Evolutionary conservation across 2,888 invertebrate species (phyloP).

Genomic region (Phania funesta): DNA sequence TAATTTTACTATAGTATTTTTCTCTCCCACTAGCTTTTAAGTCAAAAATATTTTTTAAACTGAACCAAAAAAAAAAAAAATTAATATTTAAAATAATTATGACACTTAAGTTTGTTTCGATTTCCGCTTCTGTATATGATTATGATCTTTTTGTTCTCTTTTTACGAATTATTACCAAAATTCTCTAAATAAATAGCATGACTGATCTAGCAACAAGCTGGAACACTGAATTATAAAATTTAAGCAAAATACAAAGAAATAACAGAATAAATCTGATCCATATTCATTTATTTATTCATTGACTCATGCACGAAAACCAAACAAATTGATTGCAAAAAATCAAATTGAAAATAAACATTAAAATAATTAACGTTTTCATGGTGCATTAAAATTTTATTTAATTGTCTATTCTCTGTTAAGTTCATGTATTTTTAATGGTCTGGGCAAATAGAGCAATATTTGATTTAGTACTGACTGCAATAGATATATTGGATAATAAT

Average conservation of each 20-base stretch:
- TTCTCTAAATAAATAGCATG: too few relatives aligned
- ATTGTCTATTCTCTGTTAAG: slow-evolving; percentile 1
- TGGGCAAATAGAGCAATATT: slow-evolving; percentile 3
- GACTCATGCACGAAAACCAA: slow-evolving; percentile 6
- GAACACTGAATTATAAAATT: not conserved
- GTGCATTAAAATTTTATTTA: slow-evolving; percentile 3
- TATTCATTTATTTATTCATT: not conserved
- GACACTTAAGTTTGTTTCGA: too few relatives aligned
- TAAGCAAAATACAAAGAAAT: slow-evolving; percentile 9
- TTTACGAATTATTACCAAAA: too few relatives aligned
- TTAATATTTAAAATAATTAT: too few relatives aligned
- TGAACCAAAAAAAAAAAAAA: too few relatives aligned
- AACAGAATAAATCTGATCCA: not conserved
- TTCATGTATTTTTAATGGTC: slow-evolving; percentile 4
- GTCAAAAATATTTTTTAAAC: too few relatives aligned
- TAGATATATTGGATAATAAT: slow-evolving; percentile 38
- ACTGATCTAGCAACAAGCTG: too few relatives aligned
- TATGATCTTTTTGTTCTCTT: too few relatives aligned
- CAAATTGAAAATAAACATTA: slow-evolving; percentile 17
- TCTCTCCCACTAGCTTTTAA: too few relatives aligned
- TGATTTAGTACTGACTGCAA: slow-evolving; percentile 26
- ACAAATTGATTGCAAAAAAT: slow-evolving; percentile 5
- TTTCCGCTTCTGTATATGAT: too few relatives aligned
- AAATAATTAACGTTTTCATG: slow-evolving; percentile 7
- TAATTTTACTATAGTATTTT: too few relatives aligned